These are phyloP conservation scores for Caenorhabditis sp. DNA, from an alignment of 2,888 invertebrate genomes.

Conservation along the genomic window DNA sequence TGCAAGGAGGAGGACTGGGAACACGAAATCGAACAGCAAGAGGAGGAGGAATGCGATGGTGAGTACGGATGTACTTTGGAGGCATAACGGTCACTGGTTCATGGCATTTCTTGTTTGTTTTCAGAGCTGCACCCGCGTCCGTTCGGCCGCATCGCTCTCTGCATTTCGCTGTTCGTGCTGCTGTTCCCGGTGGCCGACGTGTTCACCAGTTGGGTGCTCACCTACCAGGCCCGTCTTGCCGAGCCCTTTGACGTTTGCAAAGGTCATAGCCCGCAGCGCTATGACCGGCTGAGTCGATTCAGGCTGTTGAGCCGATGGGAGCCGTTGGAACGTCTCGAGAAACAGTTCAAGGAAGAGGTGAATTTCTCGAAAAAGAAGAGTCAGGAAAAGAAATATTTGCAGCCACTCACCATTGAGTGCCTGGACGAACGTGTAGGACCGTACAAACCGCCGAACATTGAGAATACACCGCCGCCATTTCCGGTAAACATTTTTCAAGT, in stretches of 20 bases:
- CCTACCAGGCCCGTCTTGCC: neutral
- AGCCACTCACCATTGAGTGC: too few species aligned
- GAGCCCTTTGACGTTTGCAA: neutral
- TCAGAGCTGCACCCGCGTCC: neutral
- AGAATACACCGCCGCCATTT: too few species aligned
- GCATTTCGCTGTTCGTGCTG: slow-evolving; percentile 7
- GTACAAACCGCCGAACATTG: too few species aligned
- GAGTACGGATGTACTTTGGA: neutral
- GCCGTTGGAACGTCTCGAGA: too few species aligned
- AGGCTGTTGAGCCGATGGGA: too few species aligned
- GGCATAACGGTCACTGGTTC: too few species aligned
- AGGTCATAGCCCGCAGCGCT: slow-evolving; percentile 33
- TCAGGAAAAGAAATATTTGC: too few species aligned
- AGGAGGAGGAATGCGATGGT: slow-evolving; percentile 1
- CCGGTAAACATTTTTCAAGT: too few species aligned
- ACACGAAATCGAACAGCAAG: slow-evolving; percentile 2
- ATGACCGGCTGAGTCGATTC: neutral
- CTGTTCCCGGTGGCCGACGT: slow-evolving; percentile 31
- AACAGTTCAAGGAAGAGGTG: too few species aligned
- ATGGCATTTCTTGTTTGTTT: neutral
- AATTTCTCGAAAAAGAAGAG: too few species aligned
- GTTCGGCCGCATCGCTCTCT: neutral
- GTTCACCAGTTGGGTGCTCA: slow-evolving; percentile 18
- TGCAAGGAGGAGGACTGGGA: slow-evolving; percentile 36
- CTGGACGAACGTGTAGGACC: too few species aligned